Conservation (phyloP, 1,140 invertebrate genomes). For the Drosophila elegans region DNA sequence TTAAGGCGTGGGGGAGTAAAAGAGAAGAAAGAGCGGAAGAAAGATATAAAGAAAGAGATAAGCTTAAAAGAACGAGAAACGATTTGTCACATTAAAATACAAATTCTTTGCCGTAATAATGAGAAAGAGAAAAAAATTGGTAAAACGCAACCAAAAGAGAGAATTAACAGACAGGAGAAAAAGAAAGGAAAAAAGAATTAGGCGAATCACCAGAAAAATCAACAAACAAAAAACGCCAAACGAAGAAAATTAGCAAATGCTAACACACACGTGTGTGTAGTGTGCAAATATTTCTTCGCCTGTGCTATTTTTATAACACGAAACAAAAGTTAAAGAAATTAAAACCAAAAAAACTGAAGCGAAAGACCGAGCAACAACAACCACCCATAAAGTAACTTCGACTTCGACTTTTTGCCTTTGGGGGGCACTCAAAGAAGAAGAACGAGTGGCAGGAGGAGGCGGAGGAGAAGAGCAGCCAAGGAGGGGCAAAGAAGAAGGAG, state of each 20-base stretch:
- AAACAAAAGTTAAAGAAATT: conserved; percentile 22
- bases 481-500: background rate
- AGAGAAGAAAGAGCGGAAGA: background rate
- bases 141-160: conserved; percentile 7
- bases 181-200: conserved; percentile 1
- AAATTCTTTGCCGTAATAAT: conserved; percentile 18
- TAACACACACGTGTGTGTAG: conserved; percentile 14
- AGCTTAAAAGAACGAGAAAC: conserved; percentile 28
- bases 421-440: conserved; percentile 30
- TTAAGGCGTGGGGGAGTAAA: conserved; percentile 50
- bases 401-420: conserved; percentile 56
- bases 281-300: conserved; percentile 79
- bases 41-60: conserved; percentile 12
- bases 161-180: conserved; percentile 18
- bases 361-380: conserved; percentile 49
- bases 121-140: no score
- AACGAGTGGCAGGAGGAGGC: conserved; percentile 1
- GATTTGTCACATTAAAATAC: conserved; percentile 30
- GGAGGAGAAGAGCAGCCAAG: conserved; percentile 1
- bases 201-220: conserved; percentile 38
- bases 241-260: conserved; percentile 46
- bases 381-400: conserved; percentile 47
- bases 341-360: conserved; percentile 37
- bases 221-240: conserved; percentile 37
- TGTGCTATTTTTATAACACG: conserved; percentile 76